phyloP scores from a whole-genome alignment of 2,113 vertebrate species.

The Pholis gunnellus region DNA sequence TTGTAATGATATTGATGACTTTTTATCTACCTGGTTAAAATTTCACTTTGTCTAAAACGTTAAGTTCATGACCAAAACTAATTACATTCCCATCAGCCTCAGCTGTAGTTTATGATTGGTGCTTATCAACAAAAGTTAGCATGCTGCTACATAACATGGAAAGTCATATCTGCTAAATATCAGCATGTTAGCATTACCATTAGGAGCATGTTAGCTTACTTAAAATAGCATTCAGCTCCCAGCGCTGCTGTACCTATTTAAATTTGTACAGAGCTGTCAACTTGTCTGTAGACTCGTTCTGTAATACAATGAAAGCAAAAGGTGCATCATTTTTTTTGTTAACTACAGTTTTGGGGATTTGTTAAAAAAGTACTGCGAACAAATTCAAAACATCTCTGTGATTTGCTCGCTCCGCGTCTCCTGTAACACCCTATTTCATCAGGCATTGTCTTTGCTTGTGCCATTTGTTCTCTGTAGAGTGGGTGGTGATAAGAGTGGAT shows the following conservation, averaged over 20 bases:
- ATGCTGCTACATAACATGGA: neutral
- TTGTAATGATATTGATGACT: no score
- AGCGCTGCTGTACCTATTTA: neutral
- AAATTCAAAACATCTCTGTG: neutral
- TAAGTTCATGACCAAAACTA: no score
- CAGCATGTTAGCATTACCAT: neutral
- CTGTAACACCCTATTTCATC: neutral
- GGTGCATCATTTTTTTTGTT: neutral
- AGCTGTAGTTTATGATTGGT: neutral
- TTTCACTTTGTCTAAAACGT: no score
- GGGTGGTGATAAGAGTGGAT: neutral
- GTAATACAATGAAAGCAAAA: neutral
- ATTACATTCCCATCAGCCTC: neutral
- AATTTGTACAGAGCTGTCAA: neutral
- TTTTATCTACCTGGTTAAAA: no score
- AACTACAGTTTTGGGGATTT: neutral
- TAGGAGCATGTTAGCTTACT: neutral
- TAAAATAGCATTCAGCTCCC: neutral
- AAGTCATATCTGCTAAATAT: neutral
- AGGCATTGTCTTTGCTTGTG: neutral
- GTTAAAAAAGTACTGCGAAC: neutral
- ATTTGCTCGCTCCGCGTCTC: neutral
- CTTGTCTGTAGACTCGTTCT: neutral
- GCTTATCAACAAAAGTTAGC: neutral
- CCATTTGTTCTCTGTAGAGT: conserved; percentile 3